Conservation (phyloP, 1,140 invertebrate genomes). For the Drosophila trapezifrons region DNA sequence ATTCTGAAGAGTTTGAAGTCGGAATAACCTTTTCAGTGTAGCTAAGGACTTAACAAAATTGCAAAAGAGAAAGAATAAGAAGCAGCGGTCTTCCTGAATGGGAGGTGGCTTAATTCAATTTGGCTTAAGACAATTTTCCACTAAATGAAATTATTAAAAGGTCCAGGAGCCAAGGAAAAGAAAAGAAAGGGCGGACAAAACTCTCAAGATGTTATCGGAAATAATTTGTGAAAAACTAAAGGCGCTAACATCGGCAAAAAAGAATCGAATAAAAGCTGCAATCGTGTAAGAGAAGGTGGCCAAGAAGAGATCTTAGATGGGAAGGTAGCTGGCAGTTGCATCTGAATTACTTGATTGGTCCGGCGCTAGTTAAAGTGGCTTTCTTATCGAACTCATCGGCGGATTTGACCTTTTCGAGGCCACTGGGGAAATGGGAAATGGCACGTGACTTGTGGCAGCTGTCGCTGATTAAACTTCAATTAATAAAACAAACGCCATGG, state of each 20-base stretch:
- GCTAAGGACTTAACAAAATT: constrained; percentile 2
- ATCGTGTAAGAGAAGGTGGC: background rate
- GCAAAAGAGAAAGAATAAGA: background rate
- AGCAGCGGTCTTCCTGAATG: constrained; percentile 7
- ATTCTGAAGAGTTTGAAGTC: too few relatives aligned
- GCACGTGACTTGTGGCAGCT: constrained; percentile 52
- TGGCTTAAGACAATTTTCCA: constrained; percentile 66
- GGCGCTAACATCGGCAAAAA: constrained; percentile 8
- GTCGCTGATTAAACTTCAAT: constrained; percentile 76
- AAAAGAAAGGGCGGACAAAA: background rate
- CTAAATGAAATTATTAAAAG: constrained; percentile 77
- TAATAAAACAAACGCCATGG: constrained; percentile 76
- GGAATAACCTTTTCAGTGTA: constrained; percentile 2
- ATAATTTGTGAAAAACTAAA: constrained; percentile 65
- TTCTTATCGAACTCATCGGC: constrained; percentile 9
- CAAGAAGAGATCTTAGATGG: constrained; percentile 9
- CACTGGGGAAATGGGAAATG: constrained; percentile 16
- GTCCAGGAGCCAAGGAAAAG: constrained; percentile 9
- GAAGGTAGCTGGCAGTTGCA: background rate
- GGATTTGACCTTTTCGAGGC: constrained; percentile 36
- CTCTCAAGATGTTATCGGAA: constrained; percentile 64
- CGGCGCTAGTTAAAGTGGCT: constrained; percentile 5
- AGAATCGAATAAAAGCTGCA: background rate
- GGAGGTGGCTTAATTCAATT: constrained; percentile 67
- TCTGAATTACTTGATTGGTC: background rate